Base-by-base conservation (phyloP, 2,113 vertebrate genomes). In the Eira barbara region DNA sequence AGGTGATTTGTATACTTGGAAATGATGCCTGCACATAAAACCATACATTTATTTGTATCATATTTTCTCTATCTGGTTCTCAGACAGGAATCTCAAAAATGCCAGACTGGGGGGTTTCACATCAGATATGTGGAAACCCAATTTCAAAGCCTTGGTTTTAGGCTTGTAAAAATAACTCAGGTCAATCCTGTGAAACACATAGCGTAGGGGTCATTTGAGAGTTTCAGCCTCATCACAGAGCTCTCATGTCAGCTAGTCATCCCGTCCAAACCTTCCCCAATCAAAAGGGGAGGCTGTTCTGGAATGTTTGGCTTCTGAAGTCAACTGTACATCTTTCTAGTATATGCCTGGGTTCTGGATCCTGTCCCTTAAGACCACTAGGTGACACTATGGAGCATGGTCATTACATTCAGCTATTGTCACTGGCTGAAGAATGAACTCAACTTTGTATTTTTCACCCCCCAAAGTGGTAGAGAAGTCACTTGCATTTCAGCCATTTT, bases 301-400 rank as follows among this genome's bases (percentile, higher is more conserved):
- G 34, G 36, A 49, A 36, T 2, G 25, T 25, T 3, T 36, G 42
- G 12, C 15, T n/a, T n/a, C 45, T 12, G 34, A 83, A 63, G 57
- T 55, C 18, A 42, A 7, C 9, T 7, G 45, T 31, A 1, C 36
- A 6, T 59, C 17, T 89, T 21, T 21, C 25, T 1, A 1, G n/a
- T 14, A 65, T 15, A 59, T 31, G 14, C 80, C 14, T 63, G 8
- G 0, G 5, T 63, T 74, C 73, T 80, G 85, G 59, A 42, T 36
- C 18, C 36, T 29, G 39, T 73, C 29, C 89, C 85, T 76, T 42
- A 81, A 59, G 52, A 80, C 94, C 89, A 93, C 94, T 94, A 92
- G 96, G 82, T 88, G 96, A 83, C 92, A 59, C 97, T 96, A 88
- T 95, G 82, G 49, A 57, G 81, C 81, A 76, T 2, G 15, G 61